Evolutionary conservation across 1,140 invertebrate genomes (phyloP), one percentile per base, ranked within the genome.

Genomic region (Portunus trituberculatus): DNA sequence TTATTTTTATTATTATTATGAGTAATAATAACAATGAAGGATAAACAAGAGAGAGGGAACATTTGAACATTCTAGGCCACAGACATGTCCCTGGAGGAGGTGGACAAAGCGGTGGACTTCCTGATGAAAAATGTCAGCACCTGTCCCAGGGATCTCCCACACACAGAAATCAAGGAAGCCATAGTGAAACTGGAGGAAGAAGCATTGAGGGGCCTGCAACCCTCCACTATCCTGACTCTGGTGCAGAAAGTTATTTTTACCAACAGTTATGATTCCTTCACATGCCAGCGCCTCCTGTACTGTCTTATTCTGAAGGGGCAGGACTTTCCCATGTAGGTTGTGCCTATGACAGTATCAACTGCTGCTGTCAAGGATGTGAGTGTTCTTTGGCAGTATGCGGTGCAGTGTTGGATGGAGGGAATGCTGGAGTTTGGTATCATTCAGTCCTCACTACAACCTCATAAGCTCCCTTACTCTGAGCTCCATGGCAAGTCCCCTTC

Each of bases 401-500:
- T 93, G 14, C 83, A 87, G 45, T 28, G n/a, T 0, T 93, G 92
- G 92, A n/a, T 93, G 10, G 45, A 84, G 82, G 82, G 39, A 8
- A 39, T 93, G 12, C 92, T 93, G 25, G 92, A 93, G 48, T 87
- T 31, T 52, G 92, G 92, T 1, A 59, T 93, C 82, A 29, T 93
- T 39, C 14, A 10, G 1, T 0, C 45, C n/a, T n/a, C 84, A 1
- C n/a, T 93, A 87, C 31, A 87, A 87, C 28, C 31, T 93, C 3
- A 31, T 39, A 25, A 87, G 46, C 2, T 31, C 29, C 48, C 83
- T 93, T 7, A 86, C 25, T 14, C 48, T 93, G 92, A 83, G 92
- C 52, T 45, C 29, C 45, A 16, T 94, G 46, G 86, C 93, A 6
- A 90, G 93, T 86, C 86, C 46, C n/a, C 14, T 94, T 20, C 93